Conservation (phyloP, 1,140 invertebrate genomes). For the Macrobrachium rosenbergii region DNA sequence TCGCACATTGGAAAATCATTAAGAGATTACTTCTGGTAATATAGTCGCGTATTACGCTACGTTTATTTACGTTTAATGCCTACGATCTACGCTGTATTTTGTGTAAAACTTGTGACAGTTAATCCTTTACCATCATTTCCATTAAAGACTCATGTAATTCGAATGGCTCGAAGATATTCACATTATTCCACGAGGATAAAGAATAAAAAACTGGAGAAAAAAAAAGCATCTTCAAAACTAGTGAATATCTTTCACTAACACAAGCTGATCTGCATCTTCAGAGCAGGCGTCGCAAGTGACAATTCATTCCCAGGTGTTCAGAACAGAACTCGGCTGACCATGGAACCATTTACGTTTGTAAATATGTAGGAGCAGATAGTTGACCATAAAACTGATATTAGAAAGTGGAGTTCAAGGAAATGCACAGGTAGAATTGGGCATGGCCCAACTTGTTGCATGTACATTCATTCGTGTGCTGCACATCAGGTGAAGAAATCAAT, state of each 20-base stretch:
- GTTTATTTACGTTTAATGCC: too few species aligned
- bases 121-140: too few species aligned
- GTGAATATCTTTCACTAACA: constrained; percentile 30
- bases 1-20: too few species aligned
- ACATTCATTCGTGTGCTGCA: constrained; percentile 7
- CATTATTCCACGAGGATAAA: too few species aligned
- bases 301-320: constrained; percentile 57
- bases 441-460: constrained; percentile 13
- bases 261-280: constrained; percentile 47
- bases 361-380: constrained; percentile 47
- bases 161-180: too few species aligned
- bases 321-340: constrained; percentile 45
- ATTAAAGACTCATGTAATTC: too few species aligned
- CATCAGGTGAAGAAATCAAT: background rate
- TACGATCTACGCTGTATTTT: too few species aligned
- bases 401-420: constrained; percentile 37
- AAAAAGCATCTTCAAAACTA: constrained; percentile 49
- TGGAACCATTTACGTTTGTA: constrained; percentile 44
- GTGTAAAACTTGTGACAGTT: too few species aligned
- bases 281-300: constrained; percentile 37
- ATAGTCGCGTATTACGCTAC: too few species aligned
- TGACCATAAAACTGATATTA: constrained; percentile 27
- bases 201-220: constrained; percentile 37
- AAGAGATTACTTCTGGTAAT: too few species aligned
- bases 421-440: constrained; percentile 28